Base-by-base conservation (phyloP, 2,113 vertebrate genomes). In the Perca schrenkii region DNA sequence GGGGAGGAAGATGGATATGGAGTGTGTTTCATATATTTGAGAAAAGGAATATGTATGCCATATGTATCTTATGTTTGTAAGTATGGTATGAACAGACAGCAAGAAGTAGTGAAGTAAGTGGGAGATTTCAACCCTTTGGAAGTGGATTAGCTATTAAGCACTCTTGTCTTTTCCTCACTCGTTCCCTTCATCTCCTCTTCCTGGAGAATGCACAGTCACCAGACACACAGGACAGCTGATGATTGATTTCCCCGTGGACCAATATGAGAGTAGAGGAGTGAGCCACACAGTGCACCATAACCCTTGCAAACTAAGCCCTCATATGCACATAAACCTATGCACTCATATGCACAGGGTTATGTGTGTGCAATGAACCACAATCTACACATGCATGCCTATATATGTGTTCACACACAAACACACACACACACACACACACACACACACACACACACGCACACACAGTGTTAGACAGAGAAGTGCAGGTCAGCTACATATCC, bases 81-180 rank as follows among this genome's bases (percentile, higher is more conserved):
- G 21, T 58, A 36, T 47, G 57, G 63, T 16, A 6, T 63, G 22
- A 70, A 50, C 3, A 63, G 6, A 70, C 13, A 61, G 50, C 0
- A 36, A 22, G 8, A 71, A 28, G 52, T 12, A 64, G 52, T 7
- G 47, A 49, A 50, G 56, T 67, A 65, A 79, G 67, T 49, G 57
- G 43, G 8, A 31, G 73, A 83, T 83, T 28, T 74, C 49, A 69
- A 67, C 40, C 58, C 25, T 74, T 62, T 80, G 34, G 21, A 62
- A 60, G 85, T 82, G 74, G 85, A 91, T 90, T 74, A 91, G 88
- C 88, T 82, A 87, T 90, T 80, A 88, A 83, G 74, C 85, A 64
- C 88, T 85, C 67, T 72, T 77, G 68, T 64, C 52, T 61, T 54
- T 36, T 60, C 54, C 40, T 82, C 60, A 70, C 47, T 57, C 49